Evolutionary conservation across 2,113 vertebrate species (phyloP), one percentile per base, ranked within the genome.

Genomic region (Sterrhoptilus dennistouni): DNA sequence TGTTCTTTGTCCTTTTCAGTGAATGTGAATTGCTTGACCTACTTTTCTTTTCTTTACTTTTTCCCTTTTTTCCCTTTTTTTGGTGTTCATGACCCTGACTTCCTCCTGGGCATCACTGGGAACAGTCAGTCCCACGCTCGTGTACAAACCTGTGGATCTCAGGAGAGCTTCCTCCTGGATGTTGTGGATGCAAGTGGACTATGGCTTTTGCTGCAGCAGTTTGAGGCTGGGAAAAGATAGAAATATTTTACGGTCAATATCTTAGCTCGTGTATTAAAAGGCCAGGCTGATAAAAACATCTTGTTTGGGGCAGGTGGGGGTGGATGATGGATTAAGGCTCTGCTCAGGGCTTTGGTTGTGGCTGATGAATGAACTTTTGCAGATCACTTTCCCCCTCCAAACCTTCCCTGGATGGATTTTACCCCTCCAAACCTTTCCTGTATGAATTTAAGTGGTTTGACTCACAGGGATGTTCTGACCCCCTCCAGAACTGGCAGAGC

Each of bases 1-100:
- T 5, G 25, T 49, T 94, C 87, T 93, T 94, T 89, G 91, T 94
- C 85, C 93, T 90, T 83, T 88, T 60, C 65, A 70, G 85, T 45
- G 35, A 28, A 70, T 56, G 86, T 70, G 80, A 70, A 84, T 94
- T 50, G 76, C 74, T 82, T 92, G 95, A 94, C 93, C 96, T 95
- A 90, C 85, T 95, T 97, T 85, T 20, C 29, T 64, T 84, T 56
- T 14, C 53, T 85, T 75, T 50, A 20, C 72, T 52, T 52, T 52
- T n/a, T 4, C 0, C 1, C 21, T 9, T 33, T 36, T 23, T 72
- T 15, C 4, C 2, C 10, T 25, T n/a, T 21, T 42, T 45, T 33
- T 33, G 19, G 42, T 17, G 2, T 87, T 85, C 38, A 5, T 14
- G 71, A 90, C 80, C 90, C 68, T 0, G 0, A 4, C 47, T 75